Percentiles rank a stretch among this genome's conserved stretches.
Conservation (phyloP, 1,140 invertebrate genomes). For the Carcinoscorpius rotundicauda region DNA sequence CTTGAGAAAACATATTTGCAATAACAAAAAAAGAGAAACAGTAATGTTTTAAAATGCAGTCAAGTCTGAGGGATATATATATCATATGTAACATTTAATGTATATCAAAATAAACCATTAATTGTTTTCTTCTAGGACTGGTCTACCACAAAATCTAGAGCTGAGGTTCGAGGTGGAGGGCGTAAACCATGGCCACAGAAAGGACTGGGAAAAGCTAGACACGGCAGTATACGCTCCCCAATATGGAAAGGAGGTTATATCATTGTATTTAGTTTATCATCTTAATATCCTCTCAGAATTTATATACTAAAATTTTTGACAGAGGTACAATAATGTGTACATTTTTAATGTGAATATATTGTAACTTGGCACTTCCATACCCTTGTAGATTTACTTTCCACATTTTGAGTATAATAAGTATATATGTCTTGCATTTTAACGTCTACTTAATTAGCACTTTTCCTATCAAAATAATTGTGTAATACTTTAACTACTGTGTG, state of each 20-base stretch:
- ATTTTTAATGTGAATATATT: neutral
- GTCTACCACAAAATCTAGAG: constrained; percentile 50
- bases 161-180: constrained; percentile 75
- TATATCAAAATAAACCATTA: too few species aligned
- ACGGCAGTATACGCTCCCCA: constrained; percentile 81
- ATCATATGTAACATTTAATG: too few species aligned
- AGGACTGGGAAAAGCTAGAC: constrained; percentile 70
- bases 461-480: too few species aligned
- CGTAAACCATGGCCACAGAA: constrained; percentile 95
- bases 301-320: constrained; percentile 1
- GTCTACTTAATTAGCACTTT: too few species aligned
- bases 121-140: constrained; percentile 19
- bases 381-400: too few species aligned
- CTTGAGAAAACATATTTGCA: too few species aligned
- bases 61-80: too few species aligned
- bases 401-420: too few species aligned
- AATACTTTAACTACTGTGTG: too few species aligned
- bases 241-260: constrained; percentile 50
- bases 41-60: too few species aligned
- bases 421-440: too few species aligned
- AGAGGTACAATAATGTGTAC: constrained; percentile 2
- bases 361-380: neutral
- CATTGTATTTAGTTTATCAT: neutral
- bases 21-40: too few species aligned
- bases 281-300: neutral